Percentiles rank a stretch among this genome's conserved stretches.
Conservation (phyloP, 2,113 vertebrate species). For the Seriola quinqueradiata region DNA sequence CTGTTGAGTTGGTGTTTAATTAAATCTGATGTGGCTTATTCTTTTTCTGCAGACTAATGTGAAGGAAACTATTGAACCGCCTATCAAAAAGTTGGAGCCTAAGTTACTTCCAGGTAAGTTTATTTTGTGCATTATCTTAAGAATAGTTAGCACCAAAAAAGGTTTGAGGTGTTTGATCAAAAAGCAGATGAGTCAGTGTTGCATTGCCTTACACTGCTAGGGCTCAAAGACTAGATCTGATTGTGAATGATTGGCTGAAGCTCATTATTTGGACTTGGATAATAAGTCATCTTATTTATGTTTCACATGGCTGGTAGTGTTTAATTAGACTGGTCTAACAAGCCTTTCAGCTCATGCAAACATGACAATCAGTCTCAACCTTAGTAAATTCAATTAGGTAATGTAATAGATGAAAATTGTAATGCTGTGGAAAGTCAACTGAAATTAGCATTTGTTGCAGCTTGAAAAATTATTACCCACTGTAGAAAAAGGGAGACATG, state of each 20-base stretch:
- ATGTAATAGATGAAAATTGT: no score
- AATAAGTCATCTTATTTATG: neutral
- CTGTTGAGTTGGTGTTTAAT: neutral
- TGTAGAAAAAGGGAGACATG: neutral
- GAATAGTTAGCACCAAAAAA: no score
- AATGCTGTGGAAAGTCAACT: no score
- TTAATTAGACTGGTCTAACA: conserved; percentile 18
- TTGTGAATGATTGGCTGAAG: neutral
- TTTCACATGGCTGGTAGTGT: neutral
- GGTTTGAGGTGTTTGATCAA: neutral
- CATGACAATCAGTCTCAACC: neutral
- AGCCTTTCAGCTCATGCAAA: conserved; percentile 7
- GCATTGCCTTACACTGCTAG: no score
- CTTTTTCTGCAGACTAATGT: conserved; percentile 86
- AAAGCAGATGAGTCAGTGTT: neutral
- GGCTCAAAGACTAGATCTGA: no score
- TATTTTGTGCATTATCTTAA: neutral
- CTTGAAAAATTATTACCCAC: neutral
- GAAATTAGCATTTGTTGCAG: neutral
- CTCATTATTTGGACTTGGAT: neutral
- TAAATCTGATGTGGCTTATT: conserved; percentile 1
- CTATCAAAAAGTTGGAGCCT: conserved; percentile 93
- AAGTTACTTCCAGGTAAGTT: conserved; percentile 91
- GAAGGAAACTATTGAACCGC: conserved; percentile 86
- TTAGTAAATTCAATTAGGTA: neutral